A percentile compares a stretch with the other conserved stretches of the same genome.
Evolutionary conservation across 2,113 vertebrate genomes (phyloP).

Genomic region (Anolis sagrei): DNA sequence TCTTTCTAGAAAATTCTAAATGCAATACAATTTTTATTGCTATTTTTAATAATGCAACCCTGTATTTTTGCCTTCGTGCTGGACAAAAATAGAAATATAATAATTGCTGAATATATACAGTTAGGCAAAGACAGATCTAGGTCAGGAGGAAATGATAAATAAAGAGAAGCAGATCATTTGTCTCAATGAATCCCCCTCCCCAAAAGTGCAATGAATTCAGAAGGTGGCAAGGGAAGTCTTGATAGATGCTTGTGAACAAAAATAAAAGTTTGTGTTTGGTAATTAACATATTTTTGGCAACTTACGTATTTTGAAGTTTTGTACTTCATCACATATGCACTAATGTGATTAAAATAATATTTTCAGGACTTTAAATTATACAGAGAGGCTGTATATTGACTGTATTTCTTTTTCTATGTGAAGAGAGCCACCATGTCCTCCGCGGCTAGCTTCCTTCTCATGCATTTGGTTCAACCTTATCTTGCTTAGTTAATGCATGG

Average conservation of each 20-base stretch:
- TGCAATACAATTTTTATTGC: background rate
- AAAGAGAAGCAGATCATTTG: background rate
- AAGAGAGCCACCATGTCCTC: too few relatives aligned
- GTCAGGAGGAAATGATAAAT: background rate
- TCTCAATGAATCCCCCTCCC: background rate
- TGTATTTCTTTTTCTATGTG: too few relatives aligned
- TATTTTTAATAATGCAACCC: background rate
- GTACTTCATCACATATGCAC: too few relatives aligned
- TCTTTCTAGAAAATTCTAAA: background rate
- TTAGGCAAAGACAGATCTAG: background rate
- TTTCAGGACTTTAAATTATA: too few relatives aligned
- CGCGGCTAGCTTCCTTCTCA: too few relatives aligned
- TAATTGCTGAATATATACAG: background rate
- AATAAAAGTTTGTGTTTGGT: background rate
- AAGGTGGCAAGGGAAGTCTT: background rate
- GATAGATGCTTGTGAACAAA: background rate
- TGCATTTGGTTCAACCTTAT: too few relatives aligned
- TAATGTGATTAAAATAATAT: too few relatives aligned
- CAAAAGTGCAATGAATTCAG: background rate
- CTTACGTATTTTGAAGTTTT: too few relatives aligned
- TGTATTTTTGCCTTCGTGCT: background rate
- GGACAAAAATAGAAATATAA: background rate
- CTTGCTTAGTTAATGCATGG: too few relatives aligned
- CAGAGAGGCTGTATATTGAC: too few relatives aligned
- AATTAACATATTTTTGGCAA: background rate